These are phyloP conservation scores for Patella ulyssiponensis DNA, from an alignment of 2,888 invertebrate genomes.

Conservation along the genomic window DNA sequence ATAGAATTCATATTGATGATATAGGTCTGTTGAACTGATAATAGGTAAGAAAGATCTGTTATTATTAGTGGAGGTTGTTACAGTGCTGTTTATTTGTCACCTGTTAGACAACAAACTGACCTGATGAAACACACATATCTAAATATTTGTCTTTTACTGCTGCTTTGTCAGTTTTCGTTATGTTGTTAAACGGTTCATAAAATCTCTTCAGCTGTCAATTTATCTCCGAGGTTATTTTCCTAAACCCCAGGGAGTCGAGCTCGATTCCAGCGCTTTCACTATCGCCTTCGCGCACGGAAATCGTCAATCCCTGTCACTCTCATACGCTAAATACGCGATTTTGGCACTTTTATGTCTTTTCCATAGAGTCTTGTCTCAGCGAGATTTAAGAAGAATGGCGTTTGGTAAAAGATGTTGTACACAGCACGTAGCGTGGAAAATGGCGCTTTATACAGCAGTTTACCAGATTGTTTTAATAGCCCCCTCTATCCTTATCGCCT, in stretches of 20 bases:
- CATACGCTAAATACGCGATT: background rate
- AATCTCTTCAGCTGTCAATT: background rate
- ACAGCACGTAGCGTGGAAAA: too few relatives aligned
- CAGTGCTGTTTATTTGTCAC: too few relatives aligned
- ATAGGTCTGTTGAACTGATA: too few relatives aligned
- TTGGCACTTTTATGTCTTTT: background rate
- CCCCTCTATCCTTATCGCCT: too few relatives aligned
- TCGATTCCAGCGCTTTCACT: background rate
- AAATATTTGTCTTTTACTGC: background rate
- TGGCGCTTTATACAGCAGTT: too few relatives aligned
- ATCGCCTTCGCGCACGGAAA: background rate
- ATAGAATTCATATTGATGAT: too few relatives aligned
- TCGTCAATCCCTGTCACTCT: background rate
- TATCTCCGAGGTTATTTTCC: background rate
- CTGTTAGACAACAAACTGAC: too few relatives aligned
- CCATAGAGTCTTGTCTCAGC: background rate
- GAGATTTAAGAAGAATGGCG: too few relatives aligned
- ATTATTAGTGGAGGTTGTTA: too few relatives aligned
- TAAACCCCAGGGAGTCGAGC: background rate
- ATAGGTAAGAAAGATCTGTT: too few relatives aligned
- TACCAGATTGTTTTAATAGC: too few relatives aligned
- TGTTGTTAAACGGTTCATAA: constrained; percentile 4
- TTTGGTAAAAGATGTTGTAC: too few relatives aligned
- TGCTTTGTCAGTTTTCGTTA: background rate
- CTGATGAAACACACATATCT: background rate